Conservation (phyloP, 1,140 invertebrate genomes). For the Ceratina calcarata region DNA sequence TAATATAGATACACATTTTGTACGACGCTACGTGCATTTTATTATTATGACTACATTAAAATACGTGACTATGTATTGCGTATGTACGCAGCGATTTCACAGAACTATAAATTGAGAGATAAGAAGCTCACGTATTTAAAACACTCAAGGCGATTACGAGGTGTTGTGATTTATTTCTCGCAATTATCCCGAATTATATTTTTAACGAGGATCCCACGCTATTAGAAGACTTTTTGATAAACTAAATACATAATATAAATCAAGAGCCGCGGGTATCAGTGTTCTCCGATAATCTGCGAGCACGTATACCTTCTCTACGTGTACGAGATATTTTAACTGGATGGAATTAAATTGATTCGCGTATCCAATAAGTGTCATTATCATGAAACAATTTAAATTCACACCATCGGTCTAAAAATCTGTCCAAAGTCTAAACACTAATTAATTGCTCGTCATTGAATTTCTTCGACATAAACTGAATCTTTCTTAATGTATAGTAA, state of each 20-base stretch:
- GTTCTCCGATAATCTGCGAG: conserved; percentile 52
- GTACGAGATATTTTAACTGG: not conserved
- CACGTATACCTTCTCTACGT: conserved; percentile 28
- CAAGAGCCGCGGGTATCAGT: conserved; percentile 16
- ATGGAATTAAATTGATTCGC: conserved; percentile 30
- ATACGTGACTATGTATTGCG: too few relatives aligned
- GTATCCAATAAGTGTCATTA: conserved; percentile 49
- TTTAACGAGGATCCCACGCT: not conserved
- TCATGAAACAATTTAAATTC: too few relatives aligned
- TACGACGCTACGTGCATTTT: conserved; percentile 7
- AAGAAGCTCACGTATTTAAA: conserved; percentile 26
- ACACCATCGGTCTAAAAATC: too few relatives aligned
- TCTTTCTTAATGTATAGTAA: too few relatives aligned
- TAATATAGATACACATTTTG: conserved; percentile 7
- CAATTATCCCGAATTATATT: not conserved
- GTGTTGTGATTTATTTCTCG: conserved; percentile 33
- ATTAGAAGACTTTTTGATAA: conserved; percentile 8
- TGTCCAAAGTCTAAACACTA: too few relatives aligned
- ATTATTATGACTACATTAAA: not conserved
- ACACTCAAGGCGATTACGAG: conserved; percentile 29
- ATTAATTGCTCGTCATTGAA: too few relatives aligned
- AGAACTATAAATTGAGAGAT: conserved; percentile 34
- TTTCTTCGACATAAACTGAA: not conserved
- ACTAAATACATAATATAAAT: conserved; percentile 46
- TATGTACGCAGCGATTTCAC: conserved; percentile 24